phyloP scores from a whole-genome alignment of 2,888 invertebrate genomes.

The Seladonia tumulorum region DNA sequence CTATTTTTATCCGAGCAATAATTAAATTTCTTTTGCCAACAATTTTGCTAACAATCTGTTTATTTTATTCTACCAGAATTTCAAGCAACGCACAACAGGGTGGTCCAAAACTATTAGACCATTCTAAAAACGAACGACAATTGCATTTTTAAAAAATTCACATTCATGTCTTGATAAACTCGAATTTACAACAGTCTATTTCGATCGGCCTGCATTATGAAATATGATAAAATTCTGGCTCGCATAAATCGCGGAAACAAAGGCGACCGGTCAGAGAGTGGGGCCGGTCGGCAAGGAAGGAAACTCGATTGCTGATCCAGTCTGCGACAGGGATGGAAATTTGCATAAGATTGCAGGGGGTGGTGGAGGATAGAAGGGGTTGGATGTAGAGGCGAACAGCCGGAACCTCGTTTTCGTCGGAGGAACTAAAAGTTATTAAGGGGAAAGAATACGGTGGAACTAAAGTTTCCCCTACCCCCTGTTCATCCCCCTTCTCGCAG shows the following conservation, averaged over 20 bases:
- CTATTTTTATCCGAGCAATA: too few species aligned
- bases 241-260: neutral
- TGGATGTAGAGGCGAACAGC: constrained; percentile 3
- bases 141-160: too few species aligned
- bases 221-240: neutral
- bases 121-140: too few species aligned
- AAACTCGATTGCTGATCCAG: constrained; percentile 36
- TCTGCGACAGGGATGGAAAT: neutral
- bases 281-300: neutral
- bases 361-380: neutral
- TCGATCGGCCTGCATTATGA: neutral
- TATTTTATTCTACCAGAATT: too few species aligned
- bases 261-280: neutral
- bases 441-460: constrained; percentile 39
- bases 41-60: too few species aligned
- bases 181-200: neutral
- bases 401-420: constrained; percentile 25
- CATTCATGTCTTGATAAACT: neutral
- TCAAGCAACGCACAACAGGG: too few species aligned
- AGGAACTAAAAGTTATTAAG: constrained; percentile 48
- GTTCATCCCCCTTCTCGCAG: neutral
- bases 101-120: too few species aligned
- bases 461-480: constrained; percentile 38
- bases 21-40: too few species aligned
- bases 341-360: constrained; percentile 28